These are phyloP conservation scores for Plusia festucae DNA, from an alignment of 2,888 invertebrate genomes.

Conservation along the genomic window DNA sequence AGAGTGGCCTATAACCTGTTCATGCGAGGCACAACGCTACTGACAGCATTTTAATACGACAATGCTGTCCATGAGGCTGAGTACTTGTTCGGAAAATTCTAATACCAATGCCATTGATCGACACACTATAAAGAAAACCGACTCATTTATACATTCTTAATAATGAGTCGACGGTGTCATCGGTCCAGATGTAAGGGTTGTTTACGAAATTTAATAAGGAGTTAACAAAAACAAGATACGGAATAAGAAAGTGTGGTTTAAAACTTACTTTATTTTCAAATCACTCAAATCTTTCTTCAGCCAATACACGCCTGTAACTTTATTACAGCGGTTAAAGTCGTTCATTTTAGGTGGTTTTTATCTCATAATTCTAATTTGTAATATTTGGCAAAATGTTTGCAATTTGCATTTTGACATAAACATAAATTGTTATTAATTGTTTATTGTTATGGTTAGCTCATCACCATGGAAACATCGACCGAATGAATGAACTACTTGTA, in stretches of 20 bases:
- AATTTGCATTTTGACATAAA: background rate
- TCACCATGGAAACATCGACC: background rate
- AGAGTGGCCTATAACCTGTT: too few species aligned
- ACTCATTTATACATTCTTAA: too few species aligned
- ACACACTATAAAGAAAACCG: too few species aligned
- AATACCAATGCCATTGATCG: too few species aligned
- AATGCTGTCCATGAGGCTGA: too few species aligned
- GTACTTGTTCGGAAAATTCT: too few species aligned
- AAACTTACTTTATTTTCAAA: slow-evolving; percentile 86
- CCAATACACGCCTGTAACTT: slow-evolving; percentile 84
- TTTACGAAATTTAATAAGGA: background rate
- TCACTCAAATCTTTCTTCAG: slow-evolving; percentile 84
- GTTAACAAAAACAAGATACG: background rate
- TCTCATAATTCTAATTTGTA: background rate
- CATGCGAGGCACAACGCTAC: too few species aligned
- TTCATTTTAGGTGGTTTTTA: slow-evolving; percentile 64
- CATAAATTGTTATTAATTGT: background rate
- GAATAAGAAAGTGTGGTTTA: background rate
- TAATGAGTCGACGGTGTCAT: too few species aligned
- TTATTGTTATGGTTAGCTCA: background rate
- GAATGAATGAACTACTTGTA: background rate
- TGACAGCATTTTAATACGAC: too few species aligned
- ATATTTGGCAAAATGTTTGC: background rate
- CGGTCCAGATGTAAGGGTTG: too few species aligned
- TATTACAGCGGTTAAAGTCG: slow-evolving; percentile 77